Conservation (phyloP, 2,113 vertebrate species). For the Pelmatolapia mariae region DNA sequence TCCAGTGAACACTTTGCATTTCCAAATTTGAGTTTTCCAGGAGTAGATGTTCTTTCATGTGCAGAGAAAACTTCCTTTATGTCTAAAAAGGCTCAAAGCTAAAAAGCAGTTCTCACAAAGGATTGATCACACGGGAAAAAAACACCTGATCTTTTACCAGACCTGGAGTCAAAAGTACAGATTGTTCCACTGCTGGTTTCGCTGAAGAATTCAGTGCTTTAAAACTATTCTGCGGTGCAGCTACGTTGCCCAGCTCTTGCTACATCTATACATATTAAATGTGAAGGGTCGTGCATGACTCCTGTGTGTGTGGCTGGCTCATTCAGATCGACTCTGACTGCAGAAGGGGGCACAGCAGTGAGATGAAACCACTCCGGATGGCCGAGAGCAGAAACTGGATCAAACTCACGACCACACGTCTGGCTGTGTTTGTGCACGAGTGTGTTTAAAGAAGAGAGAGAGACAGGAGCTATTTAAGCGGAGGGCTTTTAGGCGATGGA, state of each 20-base stretch:
- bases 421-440: conserved; percentile 2
- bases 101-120: not conserved
- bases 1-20: not conserved
- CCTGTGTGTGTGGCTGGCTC: not conserved
- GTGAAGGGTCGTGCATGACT: not conserved
- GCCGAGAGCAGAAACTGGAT: conserved; percentile 29
- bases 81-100: not conserved
- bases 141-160: not conserved
- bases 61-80: not conserved
- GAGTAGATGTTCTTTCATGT: not conserved
- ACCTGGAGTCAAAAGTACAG: not conserved
- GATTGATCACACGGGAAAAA: not conserved
- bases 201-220: not conserved
- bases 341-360: not conserved
- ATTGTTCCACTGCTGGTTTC: not conserved
- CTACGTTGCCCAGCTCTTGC: not conserved
- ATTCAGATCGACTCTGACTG: conserved; percentile 32
- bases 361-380: conserved; percentile 46
- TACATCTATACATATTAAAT: not conserved
- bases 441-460: not conserved
- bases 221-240: not conserved
- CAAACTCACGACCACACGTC: conserved; percentile 28
- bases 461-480: not conserved
- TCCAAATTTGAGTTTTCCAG: not conserved
- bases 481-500: not conserved